Evolutionary conservation across 2,797 vertebrate genomes (phyloP).

Genomic region (Pseudochirops corinnae): DNA sequence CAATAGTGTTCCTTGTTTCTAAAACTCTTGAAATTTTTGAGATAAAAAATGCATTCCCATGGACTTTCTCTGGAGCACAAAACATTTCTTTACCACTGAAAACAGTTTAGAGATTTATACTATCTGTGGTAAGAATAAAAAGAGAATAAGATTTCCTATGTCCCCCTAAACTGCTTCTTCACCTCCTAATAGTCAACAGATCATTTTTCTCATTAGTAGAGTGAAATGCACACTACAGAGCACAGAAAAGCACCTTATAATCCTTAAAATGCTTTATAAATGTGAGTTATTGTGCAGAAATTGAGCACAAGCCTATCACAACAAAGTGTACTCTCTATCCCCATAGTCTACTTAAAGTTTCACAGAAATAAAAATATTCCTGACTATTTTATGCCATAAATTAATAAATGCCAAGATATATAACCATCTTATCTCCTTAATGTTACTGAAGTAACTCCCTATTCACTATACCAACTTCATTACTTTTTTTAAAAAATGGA

Average conservation of each 20-base stretch:
- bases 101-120: neutral
- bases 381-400: constrained; percentile 12
- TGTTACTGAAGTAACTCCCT: neutral
- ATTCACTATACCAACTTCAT: rapidly evolving
- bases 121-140: constrained; percentile 3
- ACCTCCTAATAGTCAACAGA: constrained; percentile 1
- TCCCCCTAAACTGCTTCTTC: constrained; percentile 50
- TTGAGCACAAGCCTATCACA: constrained; percentile 24
- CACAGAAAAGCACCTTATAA: neutral
- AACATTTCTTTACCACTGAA: neutral
- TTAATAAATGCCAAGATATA: neutral
- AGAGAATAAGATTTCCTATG: constrained; percentile 9
- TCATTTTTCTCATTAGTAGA: constrained; percentile 46
- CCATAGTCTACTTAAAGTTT: constrained; percentile 40
- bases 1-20: constrained; percentile 63
- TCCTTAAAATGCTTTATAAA: constrained; percentile 7
- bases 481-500: neutral
- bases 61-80: constrained; percentile 43
- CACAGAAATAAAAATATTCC: constrained; percentile 55
- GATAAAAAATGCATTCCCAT: neutral
- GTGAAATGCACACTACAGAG: constrained; percentile 2
- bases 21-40: constrained; percentile 61
- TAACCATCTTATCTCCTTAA: rapidly evolving
- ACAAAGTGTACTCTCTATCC: neutral
- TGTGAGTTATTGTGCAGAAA: constrained; percentile 41